These are phyloP conservation scores for Sebastes vulpes DNA, from an alignment of 2,797 vertebrate species.

Conservation along the genomic window DNA sequence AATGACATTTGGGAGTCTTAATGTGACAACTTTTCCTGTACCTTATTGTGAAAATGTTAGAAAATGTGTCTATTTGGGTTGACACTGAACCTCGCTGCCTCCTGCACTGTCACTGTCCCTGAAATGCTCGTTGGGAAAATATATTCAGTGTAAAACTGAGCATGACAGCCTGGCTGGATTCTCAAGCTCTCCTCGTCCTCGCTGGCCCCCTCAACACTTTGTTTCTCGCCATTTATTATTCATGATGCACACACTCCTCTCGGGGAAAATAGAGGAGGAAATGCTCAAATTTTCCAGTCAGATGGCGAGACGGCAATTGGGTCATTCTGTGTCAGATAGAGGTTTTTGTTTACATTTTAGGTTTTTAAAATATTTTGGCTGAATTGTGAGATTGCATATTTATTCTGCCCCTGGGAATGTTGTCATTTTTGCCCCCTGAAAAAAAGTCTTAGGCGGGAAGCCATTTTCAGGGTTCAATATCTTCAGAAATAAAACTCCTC, in stretches of 20 bases:
- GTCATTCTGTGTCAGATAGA: neutral
- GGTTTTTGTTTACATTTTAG: no score
- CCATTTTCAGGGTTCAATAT: neutral
- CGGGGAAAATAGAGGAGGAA: constrained; percentile 36
- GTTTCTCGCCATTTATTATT: constrained; percentile 67
- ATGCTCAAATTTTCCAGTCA: constrained; percentile 31
- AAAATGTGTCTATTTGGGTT: neutral
- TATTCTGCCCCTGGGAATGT: no score
- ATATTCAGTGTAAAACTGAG: constrained; percentile 37
- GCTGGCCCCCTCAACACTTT: constrained; percentile 35
- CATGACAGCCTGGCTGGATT: constrained; percentile 32
- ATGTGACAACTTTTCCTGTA: neutral
- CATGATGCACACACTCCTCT: constrained; percentile 54
- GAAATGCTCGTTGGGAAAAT: constrained; percentile 2
- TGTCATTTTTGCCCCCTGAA: neutral
- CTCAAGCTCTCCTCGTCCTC: constrained; percentile 15
- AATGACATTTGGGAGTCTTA: neutral
- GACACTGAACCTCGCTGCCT: neutral
- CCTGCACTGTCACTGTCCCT: neutral
- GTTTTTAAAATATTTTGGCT: neutral
- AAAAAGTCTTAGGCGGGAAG: neutral
- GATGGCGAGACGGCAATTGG: neutral
- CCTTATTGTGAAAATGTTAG: neutral
- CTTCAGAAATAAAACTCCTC: neutral
- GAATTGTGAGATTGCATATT: neutral